Base-by-base conservation (phyloP, 2,888 invertebrate species). In the Mechanitis messenoides region DNA sequence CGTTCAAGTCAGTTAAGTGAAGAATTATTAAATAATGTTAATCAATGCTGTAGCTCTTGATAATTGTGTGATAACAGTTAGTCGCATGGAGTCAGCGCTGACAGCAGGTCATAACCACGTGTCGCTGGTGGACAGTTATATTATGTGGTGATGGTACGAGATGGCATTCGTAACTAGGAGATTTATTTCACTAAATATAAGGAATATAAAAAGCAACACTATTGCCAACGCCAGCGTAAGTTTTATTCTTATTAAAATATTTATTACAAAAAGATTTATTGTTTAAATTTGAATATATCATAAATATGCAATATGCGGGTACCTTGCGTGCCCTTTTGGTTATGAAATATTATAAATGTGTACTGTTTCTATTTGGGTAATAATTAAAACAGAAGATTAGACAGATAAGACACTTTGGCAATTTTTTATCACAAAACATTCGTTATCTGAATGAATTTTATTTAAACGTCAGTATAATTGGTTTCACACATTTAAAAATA, bases 161-260 rank as follows among this genome's bases (percentile, higher is more conserved):
- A 89, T 90, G 89, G 82, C 85, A 60, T 79, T 85, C 62, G 71
- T 84, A 55, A 74, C 85, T 60, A 80, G 84, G 72, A 83, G 78
- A 68, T 85, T 79, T 50, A 50, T 28, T 74, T 63, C 82, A n/a
- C 72, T 78, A 67, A 83, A 81, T 68, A 62, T 84, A 45, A 80
- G 74, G 69, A 80, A 71, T 72, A 66, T 83, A 28, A 83, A 75
- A 61, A 78, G 78, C 42, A 78, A 76, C 59, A 65, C 82, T 45
- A 73, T 77, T 69, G 67, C 75, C 45, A 31, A 66, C 76, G 60
- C 78, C 71, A 76, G 68, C 71, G 87, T 88, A 79, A 87, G 87
- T 87, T 61, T 55, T 42, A 59, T 38, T n/a, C 53, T 59, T 9
- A 38, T 28, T 55, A 9, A 55, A 31, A 45, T 53, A 12, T 28